phyloP scores from a whole-genome alignment of 2,797 vertebrate species.

The Florisuga fusca region DNA sequence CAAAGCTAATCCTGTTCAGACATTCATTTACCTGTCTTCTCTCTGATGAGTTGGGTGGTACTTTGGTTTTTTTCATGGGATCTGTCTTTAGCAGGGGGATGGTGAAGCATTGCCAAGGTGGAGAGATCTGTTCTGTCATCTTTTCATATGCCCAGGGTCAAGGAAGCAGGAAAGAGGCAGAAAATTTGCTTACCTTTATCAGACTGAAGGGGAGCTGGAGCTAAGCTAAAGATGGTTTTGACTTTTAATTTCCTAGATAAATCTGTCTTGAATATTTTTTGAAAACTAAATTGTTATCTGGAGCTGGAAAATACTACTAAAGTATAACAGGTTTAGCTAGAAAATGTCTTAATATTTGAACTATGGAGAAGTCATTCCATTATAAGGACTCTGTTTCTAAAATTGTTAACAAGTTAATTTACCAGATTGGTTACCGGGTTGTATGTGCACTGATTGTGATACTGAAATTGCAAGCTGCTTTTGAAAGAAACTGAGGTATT shows the following conservation, averaged over 20 bases:
- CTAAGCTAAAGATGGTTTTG: neutral
- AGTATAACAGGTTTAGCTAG: neutral
- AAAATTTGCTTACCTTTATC: neutral
- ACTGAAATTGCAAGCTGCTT: neutral
- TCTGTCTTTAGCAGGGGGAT: neutral
- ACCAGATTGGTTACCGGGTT: neutral
- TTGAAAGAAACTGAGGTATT: neutral
- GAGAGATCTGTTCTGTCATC: neutral
- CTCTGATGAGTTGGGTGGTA: neutral
- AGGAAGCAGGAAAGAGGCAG: neutral
- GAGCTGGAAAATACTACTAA: neutral
- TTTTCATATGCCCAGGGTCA: neutral
- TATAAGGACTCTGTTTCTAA: neutral
- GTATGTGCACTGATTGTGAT: neutral
- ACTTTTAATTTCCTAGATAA: neutral
- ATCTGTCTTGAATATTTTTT: neutral
- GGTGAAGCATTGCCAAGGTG: neutral
- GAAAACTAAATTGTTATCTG: neutral
- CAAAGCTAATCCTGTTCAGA: neutral
- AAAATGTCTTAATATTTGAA: neutral
- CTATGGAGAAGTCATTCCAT: neutral
- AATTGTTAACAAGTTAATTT: neutral
- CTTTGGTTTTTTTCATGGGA: neutral
- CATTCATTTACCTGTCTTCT: neutral
- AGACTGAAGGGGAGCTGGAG: neutral